Conservation (phyloP, 35 echinoderm and acorn worm species). For the Holothuria glaberrima region DNA sequence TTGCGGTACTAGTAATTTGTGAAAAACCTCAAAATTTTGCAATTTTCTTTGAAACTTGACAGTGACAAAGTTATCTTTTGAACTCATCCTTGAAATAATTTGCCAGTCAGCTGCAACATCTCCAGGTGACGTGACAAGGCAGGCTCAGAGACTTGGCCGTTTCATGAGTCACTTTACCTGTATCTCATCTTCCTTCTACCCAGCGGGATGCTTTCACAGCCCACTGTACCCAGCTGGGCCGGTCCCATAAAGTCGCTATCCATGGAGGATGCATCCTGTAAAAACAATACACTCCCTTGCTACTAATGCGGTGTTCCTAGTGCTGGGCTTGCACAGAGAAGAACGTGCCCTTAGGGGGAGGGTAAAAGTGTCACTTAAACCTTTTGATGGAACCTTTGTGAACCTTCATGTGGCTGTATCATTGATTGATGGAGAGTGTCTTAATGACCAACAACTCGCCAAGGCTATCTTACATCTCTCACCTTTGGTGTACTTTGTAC, state of each 20-base stretch:
- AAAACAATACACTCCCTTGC: conserved; percentile 39
- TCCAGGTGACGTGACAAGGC: conserved; percentile 44
- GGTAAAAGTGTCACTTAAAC: neutral
- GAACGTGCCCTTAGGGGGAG: conserved; percentile 25
- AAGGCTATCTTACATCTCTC: neutral
- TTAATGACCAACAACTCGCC: conserved; percentile 36
- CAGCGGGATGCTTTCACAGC: conserved; percentile 38
- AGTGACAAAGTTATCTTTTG: neutral
- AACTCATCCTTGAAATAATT: neutral
- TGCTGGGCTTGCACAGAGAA: conserved; percentile 9
- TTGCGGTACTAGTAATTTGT: neutral
- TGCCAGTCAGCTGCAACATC: conserved; percentile 23
- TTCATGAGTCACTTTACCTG: conserved; percentile 38
- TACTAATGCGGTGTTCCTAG: neutral
- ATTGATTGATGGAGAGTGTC: conserved; percentile 11
- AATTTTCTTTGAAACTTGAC: conserved; percentile 35
- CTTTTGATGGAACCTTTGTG: too few species aligned
- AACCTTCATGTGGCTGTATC: neutral
- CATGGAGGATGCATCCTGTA: conserved; percentile 20
- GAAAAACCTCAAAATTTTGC: conserved; percentile 40
- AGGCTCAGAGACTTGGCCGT: neutral
- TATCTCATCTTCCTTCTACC: neutral
- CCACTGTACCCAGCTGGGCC: neutral
- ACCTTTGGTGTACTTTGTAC: conserved; percentile 40
- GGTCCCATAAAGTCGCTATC: conserved; percentile 54